Evolutionary conservation across 2,888 invertebrate species (phyloP), one percentile per base, ranked within the genome.

Genomic region (Pristionchus exspectatus): DNA sequence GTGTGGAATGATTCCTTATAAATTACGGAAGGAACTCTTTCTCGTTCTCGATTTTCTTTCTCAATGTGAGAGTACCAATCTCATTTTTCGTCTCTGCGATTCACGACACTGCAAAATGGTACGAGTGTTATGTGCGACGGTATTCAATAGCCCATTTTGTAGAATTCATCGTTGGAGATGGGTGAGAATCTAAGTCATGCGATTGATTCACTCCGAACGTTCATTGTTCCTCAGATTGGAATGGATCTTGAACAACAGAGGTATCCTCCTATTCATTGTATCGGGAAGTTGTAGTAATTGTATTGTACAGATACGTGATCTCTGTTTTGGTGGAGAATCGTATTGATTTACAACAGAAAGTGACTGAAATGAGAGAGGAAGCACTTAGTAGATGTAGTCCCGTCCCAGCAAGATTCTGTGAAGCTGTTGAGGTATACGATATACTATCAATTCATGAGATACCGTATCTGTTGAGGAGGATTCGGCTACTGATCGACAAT

Each of bases 1-100:
- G 87, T 74, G 72, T 74, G 56, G 74, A 33, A 88, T 88, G 87
- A 88, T 88, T 74, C 87, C 87, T 3, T 30, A 44, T 33, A 54
- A 74, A 33, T 54, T 88, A 12, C 87, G 87, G 4, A n/a, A 54
- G 21, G 63, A 88, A 18, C 74, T 88, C 21, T 56, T 74, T 21
- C 87, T 74, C 74, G 33, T 74, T n/a, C 38, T 88, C 21, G 18
- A 72, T 33, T 88, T 88, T 33, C 87, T 88, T n/a, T 12, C 33
- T 24, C 74, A 72, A n/a, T 88, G 54, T n/a, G 16, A 44, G 33
- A 33, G 74, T 33, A 88, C 87, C 30, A 88, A 88, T 88, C 87
- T 88, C 54, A 56, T 88, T 56, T 88, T 88, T 56, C 54, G 33
- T 54, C 56, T 88, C 27, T 72, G 87, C 38, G 87, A 74, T 21